Base-by-base conservation (phyloP, 2,888 invertebrate genomes). In the Anaspis maculata region DNA sequence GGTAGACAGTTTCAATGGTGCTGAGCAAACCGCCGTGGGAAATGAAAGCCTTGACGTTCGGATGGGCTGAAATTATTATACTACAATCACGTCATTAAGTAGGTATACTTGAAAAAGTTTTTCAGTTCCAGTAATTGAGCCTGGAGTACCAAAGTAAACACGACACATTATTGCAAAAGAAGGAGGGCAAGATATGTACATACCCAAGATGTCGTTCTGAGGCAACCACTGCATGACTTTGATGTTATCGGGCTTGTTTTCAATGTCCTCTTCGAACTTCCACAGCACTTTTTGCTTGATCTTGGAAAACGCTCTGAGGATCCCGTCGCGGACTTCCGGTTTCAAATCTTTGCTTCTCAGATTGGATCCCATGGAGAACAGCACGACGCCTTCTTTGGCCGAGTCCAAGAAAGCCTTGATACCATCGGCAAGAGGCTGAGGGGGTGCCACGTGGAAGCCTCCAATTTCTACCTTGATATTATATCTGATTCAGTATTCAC, bases 141-240 rank as follows among this genome's bases (percentile, higher is more conserved):
- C n/a, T n/a, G n/a, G n/a, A n/a, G n/a, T n/a, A n/a, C n/a, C n/a
- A n/a, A n/a, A n/a, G n/a, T n/a, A n/a, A n/a, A n/a, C n/a, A 27
- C 14, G 11, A 15, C 10, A 19, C 6, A 19, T 19, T 19, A 19
- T 9, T 19, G 9, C 21, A 19, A 6, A 19, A 19, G 21, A 19
- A 7, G 21, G 6, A 19, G 9, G 6, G 9, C 21, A 19, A 9
- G 9, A 19, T 7, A 19, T 19, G 6, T 7, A 19, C 6, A 19
- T 42, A 51, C 54, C 49, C 23, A 56, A 32, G 34, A 56, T 46
- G 15, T 51, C 48, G 10, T 46, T 43, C 41, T 83, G 83, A 0
- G 83, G 83, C 22, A 82, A 51, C 83, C 83, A 83, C 41, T 74
- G 72, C 35, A 65, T 60, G 2, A 71, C 61, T 27, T 70, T 61